Evolutionary conservation across 2,888 invertebrate species (phyloP).

Genomic region (Pycnomerus fuliginosus): DNA sequence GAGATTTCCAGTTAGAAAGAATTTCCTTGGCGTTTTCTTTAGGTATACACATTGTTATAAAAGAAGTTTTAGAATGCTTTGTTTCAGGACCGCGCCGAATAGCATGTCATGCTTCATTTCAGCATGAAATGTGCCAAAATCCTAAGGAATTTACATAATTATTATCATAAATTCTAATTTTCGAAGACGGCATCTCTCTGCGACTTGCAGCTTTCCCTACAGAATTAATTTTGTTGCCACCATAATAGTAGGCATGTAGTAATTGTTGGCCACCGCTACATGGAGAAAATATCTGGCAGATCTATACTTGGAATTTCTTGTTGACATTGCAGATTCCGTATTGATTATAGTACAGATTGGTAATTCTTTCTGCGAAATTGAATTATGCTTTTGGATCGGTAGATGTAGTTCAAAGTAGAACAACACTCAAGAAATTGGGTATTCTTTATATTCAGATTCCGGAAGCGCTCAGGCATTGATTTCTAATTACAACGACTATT

Average conservation of each 20-base stretch:
- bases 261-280: too few species aligned
- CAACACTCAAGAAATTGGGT: too few species aligned
- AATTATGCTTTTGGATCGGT: too few species aligned
- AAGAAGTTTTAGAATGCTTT: conserved; percentile 24
- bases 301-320: too few species aligned
- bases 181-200: neutral
- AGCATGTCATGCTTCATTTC: conserved; percentile 12
- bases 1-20: conserved; percentile 39
- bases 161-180: conserved; percentile 7
- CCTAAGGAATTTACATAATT: conserved; percentile 9
- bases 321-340: conserved; percentile 2
- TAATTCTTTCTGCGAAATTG: conserved; percentile 15
- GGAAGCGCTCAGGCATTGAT: conserved; percentile 21
- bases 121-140: conserved; percentile 12
- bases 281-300: neutral
- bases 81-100: conserved; percentile 17
- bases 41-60: conserved; percentile 31
- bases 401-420: too few species aligned
- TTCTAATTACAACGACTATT: conserved; percentile 21
- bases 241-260: neutral
- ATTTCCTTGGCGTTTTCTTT: conserved; percentile 36
- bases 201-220: neutral
- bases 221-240: neutral
- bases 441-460: too few species aligned
- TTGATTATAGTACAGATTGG: too few species aligned